Base-by-base conservation (phyloP, 2,797 vertebrate species). In the Ispidina picta region DNA sequence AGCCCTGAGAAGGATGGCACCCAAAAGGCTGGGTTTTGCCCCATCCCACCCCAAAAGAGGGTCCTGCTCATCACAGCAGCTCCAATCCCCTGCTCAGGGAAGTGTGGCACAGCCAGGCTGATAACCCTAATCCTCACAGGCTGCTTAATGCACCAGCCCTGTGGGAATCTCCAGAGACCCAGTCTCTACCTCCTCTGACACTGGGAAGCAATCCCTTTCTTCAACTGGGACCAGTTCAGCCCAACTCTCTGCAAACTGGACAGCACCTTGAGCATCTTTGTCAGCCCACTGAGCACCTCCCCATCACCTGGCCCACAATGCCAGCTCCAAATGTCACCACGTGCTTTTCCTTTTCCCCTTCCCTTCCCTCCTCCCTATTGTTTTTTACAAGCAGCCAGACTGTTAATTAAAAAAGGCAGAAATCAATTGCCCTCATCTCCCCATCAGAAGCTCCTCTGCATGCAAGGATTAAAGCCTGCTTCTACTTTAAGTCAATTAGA, bases 401-500 rank as follows among this genome's bases (percentile, higher is more conserved):
- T 92, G 95, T 97, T 98, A 97, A 98, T 97, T 98, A 97, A 97
- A 97, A 97, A 98, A 98, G 90, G 73, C 81, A 91, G 96, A 92
- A 97, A 97, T 97, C 97, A 97, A 96, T 97, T 96, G 97, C 89
- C 96, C 96, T 97, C 97, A 97, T 98, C 97, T 97, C 94, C 89
- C 94, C 93, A 94, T 96, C 97, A 95, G 80, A 94, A 96, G 97
- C 97, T 96, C 90, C 97, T 97, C 95, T 93, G 96, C 97, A 97
- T 96, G 96, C 96, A 94, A 84, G 97, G 97, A 97, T 98, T 98
- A 98, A 96, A 96, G 96, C 39, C 35, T 80, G 86, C 96, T 92
- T 94, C 96, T 96, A 96, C 96, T 97, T 95, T 97, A 97, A 98
- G 97, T 97, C 97, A 98, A 97, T 98, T 97, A 98, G 96, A 97